Evolutionary conservation across 2,888 invertebrate species (phyloP), one percentile per base, ranked within the genome.

Genomic region (Panzeria rudis): DNA sequence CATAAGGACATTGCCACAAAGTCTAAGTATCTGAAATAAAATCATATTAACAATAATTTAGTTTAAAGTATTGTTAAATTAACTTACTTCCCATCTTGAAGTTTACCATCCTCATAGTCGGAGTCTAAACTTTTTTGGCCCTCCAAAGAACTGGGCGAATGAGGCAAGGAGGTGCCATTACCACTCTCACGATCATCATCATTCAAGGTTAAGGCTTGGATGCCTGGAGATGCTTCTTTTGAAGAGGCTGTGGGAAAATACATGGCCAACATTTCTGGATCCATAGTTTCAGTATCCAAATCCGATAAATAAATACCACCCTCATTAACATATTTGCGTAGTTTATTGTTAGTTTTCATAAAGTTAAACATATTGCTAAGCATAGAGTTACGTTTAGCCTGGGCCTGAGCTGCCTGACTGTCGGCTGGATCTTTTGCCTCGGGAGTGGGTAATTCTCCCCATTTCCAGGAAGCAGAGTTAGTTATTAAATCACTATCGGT

Each of bases 181-280:
- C 99, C 99, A 84, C 98, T 98, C 93, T 99, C 98, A 87, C 96
- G 96, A 93, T 99, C 99, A 92, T 97, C 97, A 88, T 98, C 98
- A 85, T 96, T 87, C 7, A 59, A 77, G 29, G 81, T 75, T 11
- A 82, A 8, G 7, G 47, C 32, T 29, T 54, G 64, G n/a, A 73
- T 76, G 2, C 84, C 78, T 23, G 82, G n/a, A 17, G 84, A 83
- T 4, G 25, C 73, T 56, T 88, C 89, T 77, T 90, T 89, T 15
- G 87, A 71, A 29, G 80, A 59, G 4, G 89, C 88, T 17, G 95
- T 92, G 89, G 97, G 95, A 93, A 99, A 95, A 94, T 98, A 97
- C 89, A 98, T 94, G 90, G 97, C 95, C 87, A 97, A 96, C 86
- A 97, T 95, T 92, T 98, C 97, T n/a, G 98, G 98, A 92, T 98